phyloP scores from a whole-genome alignment of 2,888 invertebrate genomes.

The Agrochola circellaris region DNA sequence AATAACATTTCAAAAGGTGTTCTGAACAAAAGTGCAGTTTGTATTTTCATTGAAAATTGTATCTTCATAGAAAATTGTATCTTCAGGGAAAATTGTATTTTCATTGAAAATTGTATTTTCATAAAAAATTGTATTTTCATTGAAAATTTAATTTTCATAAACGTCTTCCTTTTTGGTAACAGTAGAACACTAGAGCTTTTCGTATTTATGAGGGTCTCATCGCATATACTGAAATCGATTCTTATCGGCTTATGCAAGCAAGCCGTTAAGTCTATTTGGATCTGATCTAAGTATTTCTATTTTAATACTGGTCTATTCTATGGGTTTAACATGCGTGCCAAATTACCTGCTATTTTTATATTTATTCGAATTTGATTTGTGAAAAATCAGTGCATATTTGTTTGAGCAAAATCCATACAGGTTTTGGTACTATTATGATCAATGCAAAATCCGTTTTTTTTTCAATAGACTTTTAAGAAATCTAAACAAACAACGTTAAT shows the following conservation, averaged over 20 bases:
- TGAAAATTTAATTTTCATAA: neutral
- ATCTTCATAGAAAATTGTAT: neutral
- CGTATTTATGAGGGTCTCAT: neutral
- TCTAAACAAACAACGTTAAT: constrained; percentile 27
- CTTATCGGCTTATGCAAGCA: constrained; percentile 5
- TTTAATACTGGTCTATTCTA: constrained; percentile 58
- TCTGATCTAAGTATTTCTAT: constrained; percentile 48
- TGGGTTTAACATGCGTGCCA: constrained; percentile 43
- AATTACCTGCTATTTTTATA: constrained; percentile 27
- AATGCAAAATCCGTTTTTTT: constrained; percentile 23
- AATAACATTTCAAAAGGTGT: neutral
- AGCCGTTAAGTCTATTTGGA: constrained; percentile 42
- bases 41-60: neutral
- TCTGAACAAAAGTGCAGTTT: neutral
- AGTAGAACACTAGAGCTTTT: neutral
- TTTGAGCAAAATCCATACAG: constrained; percentile 63
- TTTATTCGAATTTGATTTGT: constrained; percentile 23
- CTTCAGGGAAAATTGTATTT: neutral
- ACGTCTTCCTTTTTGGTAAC: neutral
- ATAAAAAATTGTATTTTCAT: neutral
- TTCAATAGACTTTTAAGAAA: constrained; percentile 23
- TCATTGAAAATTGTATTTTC: neutral
- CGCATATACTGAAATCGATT: neutral
- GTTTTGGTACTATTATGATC: constrained; percentile 34
- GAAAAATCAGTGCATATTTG: constrained; percentile 43